Evolutionary conservation across 64 coral and sea anemone species (phyloP).

Genomic region (Pocillopora damicornis): DNA sequence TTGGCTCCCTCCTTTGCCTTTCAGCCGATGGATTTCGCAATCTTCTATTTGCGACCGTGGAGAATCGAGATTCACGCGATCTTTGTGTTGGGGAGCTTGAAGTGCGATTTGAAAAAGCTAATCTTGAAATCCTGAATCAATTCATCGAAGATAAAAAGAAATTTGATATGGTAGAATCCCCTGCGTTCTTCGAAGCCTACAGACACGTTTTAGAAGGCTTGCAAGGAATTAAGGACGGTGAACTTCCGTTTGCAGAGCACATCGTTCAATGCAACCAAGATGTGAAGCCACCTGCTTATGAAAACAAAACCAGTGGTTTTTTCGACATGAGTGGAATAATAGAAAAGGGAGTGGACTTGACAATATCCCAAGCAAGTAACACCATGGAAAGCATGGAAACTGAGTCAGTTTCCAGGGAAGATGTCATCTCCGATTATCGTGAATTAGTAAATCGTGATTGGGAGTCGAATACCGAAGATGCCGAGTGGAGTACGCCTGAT

Average conservation of each 20-base stretch:
- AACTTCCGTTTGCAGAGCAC: slow-evolving; percentile 38
- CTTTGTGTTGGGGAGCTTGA: slow-evolving; percentile 63
- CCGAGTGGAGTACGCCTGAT: background rate
- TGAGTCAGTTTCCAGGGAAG: background rate
- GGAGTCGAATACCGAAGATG: no score
- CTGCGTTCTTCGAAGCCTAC: slow-evolving; percentile 75
- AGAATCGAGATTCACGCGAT: slow-evolving; percentile 39
- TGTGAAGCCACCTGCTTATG: background rate
- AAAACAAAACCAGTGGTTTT: background rate
- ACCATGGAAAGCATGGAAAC: background rate
- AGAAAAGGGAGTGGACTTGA: background rate
- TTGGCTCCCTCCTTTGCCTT: slow-evolving; percentile 76
- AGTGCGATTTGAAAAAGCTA: slow-evolving; percentile 64
- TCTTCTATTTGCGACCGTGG: slow-evolving; percentile 67
- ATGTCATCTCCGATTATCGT: background rate
- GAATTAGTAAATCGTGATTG: no score
- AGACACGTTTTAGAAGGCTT: slow-evolving; percentile 54
- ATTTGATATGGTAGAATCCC: slow-evolving; percentile 85
- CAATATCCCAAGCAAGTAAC: background rate
- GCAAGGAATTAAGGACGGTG: slow-evolving; percentile 17
- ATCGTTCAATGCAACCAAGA: slow-evolving; percentile 27
- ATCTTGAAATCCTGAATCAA: background rate
- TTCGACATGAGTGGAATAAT: slow-evolving; percentile 20
- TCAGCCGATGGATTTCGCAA: slow-evolving; percentile 64
- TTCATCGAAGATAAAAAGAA: slow-evolving; percentile 30